Evolutionary conservation across 2,888 invertebrate genomes (phyloP).

Genomic region (Spodoptera picta): DNA sequence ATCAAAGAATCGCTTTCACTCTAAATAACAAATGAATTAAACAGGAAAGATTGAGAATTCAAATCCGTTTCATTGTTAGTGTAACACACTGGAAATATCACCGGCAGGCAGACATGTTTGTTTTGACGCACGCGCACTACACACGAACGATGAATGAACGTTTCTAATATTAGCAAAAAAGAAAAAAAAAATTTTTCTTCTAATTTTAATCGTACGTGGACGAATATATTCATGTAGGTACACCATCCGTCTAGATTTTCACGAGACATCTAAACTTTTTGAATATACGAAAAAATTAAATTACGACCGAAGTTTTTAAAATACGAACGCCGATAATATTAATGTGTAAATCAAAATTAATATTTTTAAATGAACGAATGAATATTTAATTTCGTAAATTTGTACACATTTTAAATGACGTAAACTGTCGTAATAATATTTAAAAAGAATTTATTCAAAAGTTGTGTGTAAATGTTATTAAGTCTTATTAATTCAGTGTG

Average conservation of each 20-base stretch:
- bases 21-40: constrained; percentile 9
- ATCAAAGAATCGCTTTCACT: too few species aligned
- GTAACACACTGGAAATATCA: constrained; percentile 40
- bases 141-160: constrained; percentile 46
- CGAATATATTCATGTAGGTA: constrained; percentile 33
- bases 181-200: constrained; percentile 41
- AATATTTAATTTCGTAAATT: constrained; percentile 1
- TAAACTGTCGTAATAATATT: constrained; percentile 16
- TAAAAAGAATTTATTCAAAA: constrained; percentile 6
- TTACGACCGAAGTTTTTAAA: constrained; percentile 25
- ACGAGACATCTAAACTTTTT: constrained; percentile 40
- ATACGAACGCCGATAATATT: constrained; percentile 23
- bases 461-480: constrained; percentile 23
- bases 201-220: constrained; percentile 36
- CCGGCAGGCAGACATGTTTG: constrained; percentile 43
- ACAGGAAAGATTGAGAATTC: constrained; percentile 15
- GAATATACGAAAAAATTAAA: constrained; percentile 27
- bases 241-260: constrained; percentile 40
- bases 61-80: constrained; percentile 17
- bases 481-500: constrained; percentile 1
- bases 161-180: constrained; percentile 44
- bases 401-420: constrained; percentile 14
- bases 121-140: constrained; percentile 43
- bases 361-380: not conserved
- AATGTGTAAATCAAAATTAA: constrained; percentile 1